Conservation (phyloP, 2,888 invertebrate genomes). For the Cataglyphis altisquamis region DNA sequence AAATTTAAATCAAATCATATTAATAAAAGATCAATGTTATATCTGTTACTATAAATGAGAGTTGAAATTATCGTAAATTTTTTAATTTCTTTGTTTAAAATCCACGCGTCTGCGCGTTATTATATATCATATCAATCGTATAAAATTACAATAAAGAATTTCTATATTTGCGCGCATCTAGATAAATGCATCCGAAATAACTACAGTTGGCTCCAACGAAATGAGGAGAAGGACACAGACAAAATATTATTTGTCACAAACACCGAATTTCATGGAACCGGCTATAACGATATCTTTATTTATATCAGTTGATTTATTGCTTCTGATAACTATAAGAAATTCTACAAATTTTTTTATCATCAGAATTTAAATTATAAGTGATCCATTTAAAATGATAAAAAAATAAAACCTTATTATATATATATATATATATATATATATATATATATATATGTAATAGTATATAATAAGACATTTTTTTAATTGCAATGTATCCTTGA, state of each 20-base stretch:
- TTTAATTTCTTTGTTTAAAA: not conserved
- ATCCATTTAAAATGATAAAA: not conserved
- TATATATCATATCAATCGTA: not conserved
- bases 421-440: not conserved
- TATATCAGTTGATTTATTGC: slow-evolving; percentile 15
- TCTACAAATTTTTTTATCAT: not conserved
- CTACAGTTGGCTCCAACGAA: slow-evolving; percentile 13
- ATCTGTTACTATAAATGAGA: slow-evolving; percentile 3
- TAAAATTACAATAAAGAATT: slow-evolving; percentile 18
- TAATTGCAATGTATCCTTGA: not conserved
- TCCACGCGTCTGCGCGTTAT: not conserved
- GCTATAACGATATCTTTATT: slow-evolving; percentile 16
- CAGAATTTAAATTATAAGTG: not conserved
- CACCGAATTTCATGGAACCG: slow-evolving; percentile 14
- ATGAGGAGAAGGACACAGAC: slow-evolving; percentile 27
- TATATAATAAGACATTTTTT: not conserved
- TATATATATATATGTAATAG: not conserved
- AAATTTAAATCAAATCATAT: not conserved
- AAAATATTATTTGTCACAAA: slow-evolving; percentile 25
- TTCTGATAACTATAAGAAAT: not conserved
- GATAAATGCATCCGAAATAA: slow-evolving; percentile 31
- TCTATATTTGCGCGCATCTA: not conserved
- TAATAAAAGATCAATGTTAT: not conserved
- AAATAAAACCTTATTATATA: not conserved
- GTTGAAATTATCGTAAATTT: not conserved